Base-by-base conservation (phyloP, 2,888 invertebrate genomes). In the Urechis unicinctus region DNA sequence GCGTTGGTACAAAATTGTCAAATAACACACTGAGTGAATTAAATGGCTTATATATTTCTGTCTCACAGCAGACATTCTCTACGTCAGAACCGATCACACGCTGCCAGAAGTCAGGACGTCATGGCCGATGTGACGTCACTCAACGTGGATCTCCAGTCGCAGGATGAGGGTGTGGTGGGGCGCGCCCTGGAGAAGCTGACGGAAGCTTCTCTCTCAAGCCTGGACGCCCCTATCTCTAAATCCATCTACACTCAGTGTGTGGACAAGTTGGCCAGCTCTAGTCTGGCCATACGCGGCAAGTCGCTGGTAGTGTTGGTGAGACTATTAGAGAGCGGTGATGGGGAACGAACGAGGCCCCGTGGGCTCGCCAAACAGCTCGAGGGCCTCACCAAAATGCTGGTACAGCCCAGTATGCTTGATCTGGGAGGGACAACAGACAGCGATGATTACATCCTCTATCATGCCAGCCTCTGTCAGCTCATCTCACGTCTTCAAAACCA, bases 401-500 rank as follows among this genome's bases (percentile, higher is more conserved):
- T 13, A 17, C 9, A 9, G 36, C 9, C 36, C 9, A 17, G 9
- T 13, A 13, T 36, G 36, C 36, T 36, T 17, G 36, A 36, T 36
- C 17, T 36, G 36, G 17, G 36, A 13, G 36, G 9, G 9, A 17
- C 9, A 17, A 17, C 36, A 13, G 50, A 46, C 26, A 21, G 24
- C 21, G 44, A 58, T n/a, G 46, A 53, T 25, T 44, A 50, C n/a
- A 31, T 47, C 24, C 21, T 25, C 1, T 29, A 52, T 22, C 61
- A 61, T 44, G 50, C 50, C 26, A 45, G 44, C 42, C 42, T 61
- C 31, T 52, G 53, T 25, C 26, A 42, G 3, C 17, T 57, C 24
- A 56, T 61, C 31, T 41, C 41, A 21, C 51, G 49, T 5, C 51
- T 61, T 22, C 61, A 61, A 31, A 45, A n/a, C 17, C 41, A 24